Evolutionary conservation across 2,888 invertebrate genomes (phyloP).

Genomic region (Lasioglossum vierecki): DNA sequence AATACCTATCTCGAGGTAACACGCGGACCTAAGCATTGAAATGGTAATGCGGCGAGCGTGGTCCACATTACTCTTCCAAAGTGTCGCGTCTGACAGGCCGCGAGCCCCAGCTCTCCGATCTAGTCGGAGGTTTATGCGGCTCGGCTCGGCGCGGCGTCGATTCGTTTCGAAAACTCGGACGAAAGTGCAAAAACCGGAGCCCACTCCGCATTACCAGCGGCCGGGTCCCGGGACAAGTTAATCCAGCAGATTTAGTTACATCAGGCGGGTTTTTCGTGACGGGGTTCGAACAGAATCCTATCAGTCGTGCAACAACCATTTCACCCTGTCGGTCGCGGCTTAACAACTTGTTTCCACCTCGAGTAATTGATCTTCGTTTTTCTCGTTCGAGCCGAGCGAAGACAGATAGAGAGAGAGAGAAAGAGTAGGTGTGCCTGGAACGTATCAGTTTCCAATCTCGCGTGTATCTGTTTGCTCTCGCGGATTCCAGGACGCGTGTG

Average conservation of each 20-base stretch:
- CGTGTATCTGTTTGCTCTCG: slow-evolving; percentile 21
- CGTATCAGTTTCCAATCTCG: slow-evolving; percentile 38
- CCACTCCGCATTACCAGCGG: neutral
- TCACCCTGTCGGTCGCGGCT: slow-evolving; percentile 42
- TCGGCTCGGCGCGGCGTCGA: neutral
- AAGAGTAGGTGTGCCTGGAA: slow-evolving; percentile 40
- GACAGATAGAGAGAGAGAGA: neutral
- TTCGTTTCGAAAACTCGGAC: neutral
- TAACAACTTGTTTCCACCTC: slow-evolving; percentile 33
- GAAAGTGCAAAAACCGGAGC: neutral
- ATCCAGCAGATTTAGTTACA: slow-evolving; percentile 22
- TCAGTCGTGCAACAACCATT: slow-evolving; percentile 13
- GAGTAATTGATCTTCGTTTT: slow-evolving; percentile 44
- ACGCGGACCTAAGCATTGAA: slow-evolving; percentile 11
- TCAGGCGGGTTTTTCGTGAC: neutral
- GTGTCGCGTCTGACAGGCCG: neutral
- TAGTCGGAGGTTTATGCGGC: neutral
- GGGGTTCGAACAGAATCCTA: neutral
- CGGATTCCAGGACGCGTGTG: slow-evolving; percentile 26
- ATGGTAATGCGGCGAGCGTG: slow-evolving; percentile 15
- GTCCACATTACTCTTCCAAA: slow-evolving; percentile 2
- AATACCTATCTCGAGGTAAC: slow-evolving; percentile 6
- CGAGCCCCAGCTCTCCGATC: neutral
- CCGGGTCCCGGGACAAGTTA: neutral
- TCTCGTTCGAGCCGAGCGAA: neutral